These are phyloP conservation scores for Dolichoris vasculosae DNA, from an alignment of 1,140 invertebrate species.

Conservation along the genomic window DNA sequence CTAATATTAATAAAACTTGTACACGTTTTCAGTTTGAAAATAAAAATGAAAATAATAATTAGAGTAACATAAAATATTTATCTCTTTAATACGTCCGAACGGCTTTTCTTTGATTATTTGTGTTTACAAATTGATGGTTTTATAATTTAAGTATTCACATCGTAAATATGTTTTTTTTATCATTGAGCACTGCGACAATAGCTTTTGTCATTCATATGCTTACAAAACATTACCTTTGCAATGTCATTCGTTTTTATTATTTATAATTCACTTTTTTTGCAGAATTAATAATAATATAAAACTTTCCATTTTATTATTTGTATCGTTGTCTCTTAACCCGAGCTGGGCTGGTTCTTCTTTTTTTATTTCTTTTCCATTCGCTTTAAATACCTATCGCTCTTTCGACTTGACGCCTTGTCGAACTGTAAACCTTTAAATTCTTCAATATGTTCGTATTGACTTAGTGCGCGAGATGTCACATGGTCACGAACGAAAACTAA, in stretches of 20 bases:
- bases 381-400: neutral
- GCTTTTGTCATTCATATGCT: too few species aligned
- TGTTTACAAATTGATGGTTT: too few species aligned
- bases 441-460: neutral
- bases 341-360: constrained; percentile 59
- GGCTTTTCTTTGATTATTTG: too few species aligned
- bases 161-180: too few species aligned
- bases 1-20: neutral
- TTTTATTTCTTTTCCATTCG: constrained; percentile 2
- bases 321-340: constrained; percentile 37
- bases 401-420: constrained; percentile 49
- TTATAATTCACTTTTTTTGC: too few species aligned
- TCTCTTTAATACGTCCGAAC: too few species aligned
- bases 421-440: neutral
- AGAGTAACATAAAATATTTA: too few species aligned
- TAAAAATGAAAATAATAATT: neutral
- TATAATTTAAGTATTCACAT: too few species aligned
- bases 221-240: too few species aligned
- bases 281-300: too few species aligned
- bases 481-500: constrained; percentile 50
- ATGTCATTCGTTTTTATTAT: too few species aligned
- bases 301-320: neutral
- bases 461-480: constrained; percentile 41
- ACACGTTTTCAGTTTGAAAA: neutral
- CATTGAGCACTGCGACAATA: too few species aligned